These are phyloP conservation scores for Tor tambroides DNA, from an alignment of 2,113 vertebrate genomes.

Conservation along the genomic window DNA sequence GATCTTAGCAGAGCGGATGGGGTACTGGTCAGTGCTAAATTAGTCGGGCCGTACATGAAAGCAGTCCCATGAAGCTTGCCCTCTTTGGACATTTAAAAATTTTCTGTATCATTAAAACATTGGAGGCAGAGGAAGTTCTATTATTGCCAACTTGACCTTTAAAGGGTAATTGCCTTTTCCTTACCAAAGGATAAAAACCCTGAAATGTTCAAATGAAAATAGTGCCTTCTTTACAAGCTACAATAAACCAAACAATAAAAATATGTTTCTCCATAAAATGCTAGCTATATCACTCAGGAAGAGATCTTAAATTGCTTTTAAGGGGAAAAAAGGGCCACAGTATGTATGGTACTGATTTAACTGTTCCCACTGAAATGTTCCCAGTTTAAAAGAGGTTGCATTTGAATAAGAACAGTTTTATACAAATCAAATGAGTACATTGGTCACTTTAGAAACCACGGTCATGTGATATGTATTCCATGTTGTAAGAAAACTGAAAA, in stretches of 20 bases:
- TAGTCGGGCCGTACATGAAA: slow-evolving; percentile 45
- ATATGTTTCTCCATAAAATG: slow-evolving; percentile 70
- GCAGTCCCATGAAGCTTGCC: slow-evolving; percentile 29
- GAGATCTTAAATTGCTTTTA: slow-evolving; percentile 62
- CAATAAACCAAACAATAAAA: slow-evolving; percentile 73
- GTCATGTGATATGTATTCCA: slow-evolving; percentile 27
- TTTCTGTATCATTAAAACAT: slow-evolving; percentile 68
- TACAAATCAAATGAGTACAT: slow-evolving; percentile 47
- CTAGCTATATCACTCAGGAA: slow-evolving; percentile 62
- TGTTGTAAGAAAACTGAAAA: slow-evolving; percentile 31
- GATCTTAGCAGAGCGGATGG: background rate
- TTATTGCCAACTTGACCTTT: slow-evolving; percentile 79
- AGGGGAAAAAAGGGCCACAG: slow-evolving; percentile 51
- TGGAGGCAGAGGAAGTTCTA: slow-evolving; percentile 63
- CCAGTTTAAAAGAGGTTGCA: slow-evolving; percentile 60
- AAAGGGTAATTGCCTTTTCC: slow-evolving; percentile 78
- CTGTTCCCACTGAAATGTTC: slow-evolving; percentile 62
- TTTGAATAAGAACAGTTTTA: slow-evolving; percentile 43
- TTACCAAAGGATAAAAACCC: slow-evolving; percentile 72
- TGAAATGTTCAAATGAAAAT: slow-evolving; percentile 63
- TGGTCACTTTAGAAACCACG: slow-evolving; percentile 58
- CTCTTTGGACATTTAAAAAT: slow-evolving; percentile 47
- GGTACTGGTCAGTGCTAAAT: slow-evolving; percentile 12
- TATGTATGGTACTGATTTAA: slow-evolving; percentile 56
- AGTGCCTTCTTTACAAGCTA: slow-evolving; percentile 66